A percentile compares a stretch with the other conserved stretches of the same genome.
Evolutionary conservation across 2,113 vertebrate genomes (phyloP).

Genomic region (Thamnaconus septentrionalis): DNA sequence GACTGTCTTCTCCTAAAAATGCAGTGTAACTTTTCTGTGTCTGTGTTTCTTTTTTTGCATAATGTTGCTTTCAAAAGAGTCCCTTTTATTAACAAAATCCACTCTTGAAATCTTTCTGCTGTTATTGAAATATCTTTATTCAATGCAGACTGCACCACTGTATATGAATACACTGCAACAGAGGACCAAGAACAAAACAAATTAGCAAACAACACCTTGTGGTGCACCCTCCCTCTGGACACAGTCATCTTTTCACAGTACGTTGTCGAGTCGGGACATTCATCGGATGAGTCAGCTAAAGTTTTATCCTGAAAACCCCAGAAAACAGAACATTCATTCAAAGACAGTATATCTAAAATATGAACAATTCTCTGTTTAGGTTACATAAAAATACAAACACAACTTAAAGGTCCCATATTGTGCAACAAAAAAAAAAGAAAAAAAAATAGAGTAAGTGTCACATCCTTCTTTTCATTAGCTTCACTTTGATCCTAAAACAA

Average conservation of each 20-base stretch:
- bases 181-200: neutral
- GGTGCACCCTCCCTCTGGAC: neutral
- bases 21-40: neutral
- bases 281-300: neutral
- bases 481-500: neutral
- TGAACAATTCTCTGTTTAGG: neutral
- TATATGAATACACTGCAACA: constrained; percentile 19
- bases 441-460: too few species aligned
- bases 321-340: neutral
- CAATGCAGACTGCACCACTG: constrained; percentile 3
- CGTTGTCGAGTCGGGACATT: neutral
- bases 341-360: neutral
- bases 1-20: neutral
- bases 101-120: too few species aligned
- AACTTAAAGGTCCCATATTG: too few species aligned
- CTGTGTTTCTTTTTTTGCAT: neutral
- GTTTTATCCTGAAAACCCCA: constrained; percentile 1
- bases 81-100: too few species aligned
- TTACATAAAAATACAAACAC: too few species aligned
- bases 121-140: constrained; percentile 44
- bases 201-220: constrained; percentile 25
- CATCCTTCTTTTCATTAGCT: too few species aligned
- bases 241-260: neutral
- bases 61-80: too few species aligned
- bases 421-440: too few species aligned